Percentiles rank a stretch among this genome's conserved stretches.
Evolutionary conservation across 2,113 vertebrate species (phyloP).

Genomic region (Platichthys flesus): DNA sequence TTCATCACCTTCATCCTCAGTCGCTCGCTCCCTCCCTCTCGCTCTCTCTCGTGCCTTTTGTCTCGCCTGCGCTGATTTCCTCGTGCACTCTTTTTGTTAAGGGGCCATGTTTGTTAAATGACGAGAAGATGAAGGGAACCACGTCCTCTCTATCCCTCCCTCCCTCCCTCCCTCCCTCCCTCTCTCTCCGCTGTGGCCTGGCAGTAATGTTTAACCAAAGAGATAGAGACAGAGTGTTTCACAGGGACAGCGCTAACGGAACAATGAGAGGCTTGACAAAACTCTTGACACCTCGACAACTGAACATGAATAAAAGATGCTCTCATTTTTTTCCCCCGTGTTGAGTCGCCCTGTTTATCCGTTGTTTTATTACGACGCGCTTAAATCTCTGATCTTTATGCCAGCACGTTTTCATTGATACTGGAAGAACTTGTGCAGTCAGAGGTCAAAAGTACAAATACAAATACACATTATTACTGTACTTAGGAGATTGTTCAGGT

Average conservation of each 20-base stretch:
- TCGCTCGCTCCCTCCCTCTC: background rate
- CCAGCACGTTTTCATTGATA: slow-evolving; percentile 32
- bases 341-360: slow-evolving; percentile 29
- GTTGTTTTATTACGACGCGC: slow-evolving; percentile 37
- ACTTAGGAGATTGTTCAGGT: no score
- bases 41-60: background rate
- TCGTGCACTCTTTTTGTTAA: slow-evolving; percentile 13
- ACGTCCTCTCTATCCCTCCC: slow-evolving; percentile 12
- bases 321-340: slow-evolving; percentile 19
- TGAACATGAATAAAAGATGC: slow-evolving; percentile 77
- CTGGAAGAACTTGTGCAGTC: slow-evolving; percentile 14
- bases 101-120: slow-evolving; percentile 59
- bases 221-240: slow-evolving; percentile 64
- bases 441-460: no score
- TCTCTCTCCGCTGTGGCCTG: slow-evolving; percentile 1
- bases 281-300: slow-evolving; percentile 76
- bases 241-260: slow-evolving; percentile 72
- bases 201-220: slow-evolving; percentile 71
- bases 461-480: no score
- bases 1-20: slow-evolving; percentile 38
- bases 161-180: background rate
- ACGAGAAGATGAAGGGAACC: slow-evolving; percentile 45
- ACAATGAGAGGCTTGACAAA: slow-evolving; percentile 75
- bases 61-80: slow-evolving; percentile 10
- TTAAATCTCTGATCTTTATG: background rate